These are phyloP conservation scores for Caenorhabditis remanei DNA, from an alignment of 1,140 invertebrate genomes.

Conservation along the genomic window DNA sequence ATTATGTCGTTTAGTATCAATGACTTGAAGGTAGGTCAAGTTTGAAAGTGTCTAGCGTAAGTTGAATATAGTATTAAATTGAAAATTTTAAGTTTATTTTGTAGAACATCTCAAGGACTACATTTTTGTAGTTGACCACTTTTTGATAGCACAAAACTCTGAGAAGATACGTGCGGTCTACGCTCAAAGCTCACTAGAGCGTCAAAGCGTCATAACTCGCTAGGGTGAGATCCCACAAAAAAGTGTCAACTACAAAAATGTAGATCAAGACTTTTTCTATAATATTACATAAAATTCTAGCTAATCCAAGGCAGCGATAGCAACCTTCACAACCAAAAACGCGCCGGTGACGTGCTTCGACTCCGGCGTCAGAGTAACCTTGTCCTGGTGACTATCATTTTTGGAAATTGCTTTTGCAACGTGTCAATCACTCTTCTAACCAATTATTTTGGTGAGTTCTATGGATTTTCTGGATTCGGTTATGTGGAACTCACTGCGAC, in stretches of 20 bases:
- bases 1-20: slow-evolving; percentile 48
- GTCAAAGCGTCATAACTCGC: background rate
- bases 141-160: too few relatives aligned
- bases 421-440: background rate
- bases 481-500: background rate
- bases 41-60: background rate
- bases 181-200: too few relatives aligned
- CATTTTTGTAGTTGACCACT: too few relatives aligned
- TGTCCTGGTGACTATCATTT: slow-evolving; percentile 34
- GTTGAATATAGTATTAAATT: too few relatives aligned
- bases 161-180: too few relatives aligned
- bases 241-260: background rate
- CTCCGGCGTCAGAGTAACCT: background rate
- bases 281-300: background rate
- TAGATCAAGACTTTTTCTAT: background rate
- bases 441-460: slow-evolving; percentile 35
- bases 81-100: too few relatives aligned
- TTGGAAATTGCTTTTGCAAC: slow-evolving; percentile 44
- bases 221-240: background rate
- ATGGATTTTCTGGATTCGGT: background rate
- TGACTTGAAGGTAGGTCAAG: slow-evolving; percentile 4
- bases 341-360: slow-evolving; percentile 3
- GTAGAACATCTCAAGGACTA: too few relatives aligned
- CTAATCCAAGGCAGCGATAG: slow-evolving; percentile 18
- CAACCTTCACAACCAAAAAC: background rate